phyloP scores from a whole-genome alignment of 2,797 vertebrate genomes.

The Parotocinclus haroldoi region DNA sequence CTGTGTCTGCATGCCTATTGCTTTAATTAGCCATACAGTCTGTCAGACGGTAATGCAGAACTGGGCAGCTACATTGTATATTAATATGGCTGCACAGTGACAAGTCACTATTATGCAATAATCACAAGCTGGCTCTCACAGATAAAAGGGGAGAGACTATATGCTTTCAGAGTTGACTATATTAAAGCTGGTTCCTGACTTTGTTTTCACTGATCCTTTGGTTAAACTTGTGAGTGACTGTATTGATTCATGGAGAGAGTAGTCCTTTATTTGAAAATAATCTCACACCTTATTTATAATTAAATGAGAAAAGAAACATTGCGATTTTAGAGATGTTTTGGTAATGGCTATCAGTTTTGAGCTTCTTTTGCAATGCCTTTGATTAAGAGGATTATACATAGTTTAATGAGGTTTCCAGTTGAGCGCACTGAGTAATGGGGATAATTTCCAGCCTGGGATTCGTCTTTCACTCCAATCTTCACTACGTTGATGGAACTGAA shows the following conservation, averaged over 20 bases:
- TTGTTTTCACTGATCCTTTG: not conserved
- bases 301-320: slow-evolving; percentile 52
- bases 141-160: not conserved
- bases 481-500: slow-evolving; percentile 44
- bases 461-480: slow-evolving; percentile 74
- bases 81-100: slow-evolving; percentile 18
- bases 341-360: slow-evolving; percentile 66
- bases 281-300: slow-evolving; percentile 49
- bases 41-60: slow-evolving; percentile 62
- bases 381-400: slow-evolving; percentile 92
- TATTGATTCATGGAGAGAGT: slow-evolving; percentile 41
- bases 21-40: slow-evolving; percentile 74
- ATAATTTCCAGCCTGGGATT: slow-evolving; percentile 57
- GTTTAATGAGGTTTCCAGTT: slow-evolving; percentile 95
- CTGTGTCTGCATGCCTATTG: slow-evolving; percentile 72
- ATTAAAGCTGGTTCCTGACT: not conserved
- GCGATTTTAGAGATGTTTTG: slow-evolving; percentile 54
- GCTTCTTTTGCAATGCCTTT: slow-evolving; percentile 82
- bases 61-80: slow-evolving; percentile 36
- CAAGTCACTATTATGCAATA: slow-evolving; percentile 19
- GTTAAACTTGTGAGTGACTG: slow-evolving; percentile 7
- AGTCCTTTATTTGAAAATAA: slow-evolving; percentile 42
- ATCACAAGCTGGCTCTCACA: not conserved
- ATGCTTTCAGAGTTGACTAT: slow-evolving; percentile 5
- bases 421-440: slow-evolving; percentile 85